Percentiles rank a stretch among this genome's conserved stretches.
Conservation (phyloP, 2,888 invertebrate genomes). For the Chloroclysta siterata region DNA sequence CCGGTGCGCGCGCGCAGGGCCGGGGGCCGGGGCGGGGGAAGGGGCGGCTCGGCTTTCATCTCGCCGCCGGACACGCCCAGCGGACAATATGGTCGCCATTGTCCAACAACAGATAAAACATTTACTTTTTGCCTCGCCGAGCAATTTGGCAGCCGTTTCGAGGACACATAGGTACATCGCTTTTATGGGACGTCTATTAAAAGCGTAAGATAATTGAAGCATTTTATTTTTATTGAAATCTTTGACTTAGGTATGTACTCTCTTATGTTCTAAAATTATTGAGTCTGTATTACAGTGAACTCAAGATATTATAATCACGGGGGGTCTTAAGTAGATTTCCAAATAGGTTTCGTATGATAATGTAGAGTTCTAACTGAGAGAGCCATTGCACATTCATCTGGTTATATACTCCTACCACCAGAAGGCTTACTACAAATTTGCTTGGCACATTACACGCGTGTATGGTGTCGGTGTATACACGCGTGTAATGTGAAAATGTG, state of each 20-base stretch:
- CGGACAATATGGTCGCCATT: constrained; percentile 43
- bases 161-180: constrained; percentile 7
- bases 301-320: not conserved
- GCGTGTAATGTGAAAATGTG: too few relatives aligned
- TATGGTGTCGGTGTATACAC: too few relatives aligned
- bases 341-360: not conserved
- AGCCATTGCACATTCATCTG: too few relatives aligned
- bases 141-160: constrained; percentile 35
- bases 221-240: constrained; percentile 6
- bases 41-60: constrained; percentile 3
- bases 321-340: not conserved
- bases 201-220: not conserved
- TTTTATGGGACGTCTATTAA: constrained; percentile 8
- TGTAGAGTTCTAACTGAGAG: too few relatives aligned
- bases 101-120: constrained; percentile 36
- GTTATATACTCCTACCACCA: too few relatives aligned
- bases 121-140: constrained; percentile 32
- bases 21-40: constrained; percentile 10
- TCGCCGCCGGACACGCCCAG: constrained; percentile 32
- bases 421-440: too few relatives aligned
- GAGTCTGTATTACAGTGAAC: not conserved
- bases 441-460: too few relatives aligned
- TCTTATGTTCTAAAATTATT: not conserved
- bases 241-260: not conserved
- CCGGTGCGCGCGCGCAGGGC: constrained; percentile 36